Percentiles rank a stretch among this genome's conserved stretches.
phyloP scores from a whole-genome alignment of 2,888 invertebrate species.

The Sarcophaga subvicina region DNA sequence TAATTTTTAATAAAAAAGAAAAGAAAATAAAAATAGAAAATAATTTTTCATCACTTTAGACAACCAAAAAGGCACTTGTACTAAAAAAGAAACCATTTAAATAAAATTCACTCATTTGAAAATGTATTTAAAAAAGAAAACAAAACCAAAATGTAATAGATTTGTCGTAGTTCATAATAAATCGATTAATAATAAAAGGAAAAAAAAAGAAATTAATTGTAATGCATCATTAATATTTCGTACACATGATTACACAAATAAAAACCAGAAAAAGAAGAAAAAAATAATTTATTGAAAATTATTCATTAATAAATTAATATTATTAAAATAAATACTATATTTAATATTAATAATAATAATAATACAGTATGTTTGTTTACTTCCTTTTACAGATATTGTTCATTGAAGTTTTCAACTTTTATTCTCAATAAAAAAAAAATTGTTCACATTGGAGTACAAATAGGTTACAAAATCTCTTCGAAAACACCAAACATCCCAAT shows the following conservation, averaged over 20 bases:
- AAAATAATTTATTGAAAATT: slow-evolving; percentile 56
- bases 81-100: slow-evolving; percentile 4
- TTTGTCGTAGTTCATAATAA: slow-evolving; percentile 34
- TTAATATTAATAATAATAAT: slow-evolving; percentile 38
- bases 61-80: slow-evolving; percentile 39
- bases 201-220: slow-evolving; percentile 22
- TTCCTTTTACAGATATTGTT: no score
- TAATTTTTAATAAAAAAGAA: slow-evolving; percentile 30
- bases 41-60: slow-evolving; percentile 20
- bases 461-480: no score
- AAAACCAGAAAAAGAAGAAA: slow-evolving; percentile 20
- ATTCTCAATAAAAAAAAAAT: no score
- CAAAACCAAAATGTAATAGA: slow-evolving; percentile 2
- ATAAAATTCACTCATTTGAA: slow-evolving; percentile 38
- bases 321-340: slow-evolving; percentile 42
- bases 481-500: no score
- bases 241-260: slow-evolving; percentile 44
- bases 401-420: no score
- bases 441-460: no score
- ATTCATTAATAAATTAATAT: slow-evolving; percentile 55
- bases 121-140: slow-evolving; percentile 14
- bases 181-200: not conserved
- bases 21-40: not conserved
- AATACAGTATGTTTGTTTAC: not conserved
- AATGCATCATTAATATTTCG: slow-evolving; percentile 58